These are phyloP conservation scores for Paracentrotus lividus DNA, from an alignment of 53 echinoderm and acorn worm genomes.

Conservation along the genomic window DNA sequence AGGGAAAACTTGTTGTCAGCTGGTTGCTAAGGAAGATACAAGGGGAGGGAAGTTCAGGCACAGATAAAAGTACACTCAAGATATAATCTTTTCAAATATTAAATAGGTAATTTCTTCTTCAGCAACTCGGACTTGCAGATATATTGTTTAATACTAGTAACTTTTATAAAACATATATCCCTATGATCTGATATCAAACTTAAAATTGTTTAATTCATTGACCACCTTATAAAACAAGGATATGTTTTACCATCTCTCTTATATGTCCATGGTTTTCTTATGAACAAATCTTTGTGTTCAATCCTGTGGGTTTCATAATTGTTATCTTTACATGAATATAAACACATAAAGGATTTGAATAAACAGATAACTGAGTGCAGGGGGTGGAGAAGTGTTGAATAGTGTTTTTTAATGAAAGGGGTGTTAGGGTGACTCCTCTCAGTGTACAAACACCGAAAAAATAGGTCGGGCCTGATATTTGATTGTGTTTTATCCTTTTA, in stretches of 20 bases:
- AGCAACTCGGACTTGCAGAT: not conserved
- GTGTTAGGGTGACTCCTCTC: not conserved
- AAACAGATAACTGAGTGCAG: not conserved
- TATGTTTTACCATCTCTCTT: no score
- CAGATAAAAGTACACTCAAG: not conserved
- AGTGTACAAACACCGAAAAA: not conserved
- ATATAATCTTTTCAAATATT: not conserved
- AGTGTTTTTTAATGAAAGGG: not conserved
- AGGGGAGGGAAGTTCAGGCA: not conserved
- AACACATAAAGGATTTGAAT: not conserved
- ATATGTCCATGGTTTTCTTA: no score
- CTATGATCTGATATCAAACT: not conserved
- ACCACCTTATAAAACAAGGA: not conserved
- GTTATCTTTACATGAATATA: not conserved
- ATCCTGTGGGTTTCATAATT: not conserved
- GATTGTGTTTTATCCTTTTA: not conserved
- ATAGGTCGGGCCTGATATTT: conserved; percentile 16
- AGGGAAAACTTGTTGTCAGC: conserved; percentile 34
- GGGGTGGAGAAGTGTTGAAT: not conserved
- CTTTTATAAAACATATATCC: not conserved
- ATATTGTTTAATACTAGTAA: not conserved
- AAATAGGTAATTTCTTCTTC: not conserved
- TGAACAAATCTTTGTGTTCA: not conserved
- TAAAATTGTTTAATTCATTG: no score
- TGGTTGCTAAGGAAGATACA: conserved; percentile 1